phyloP scores from a whole-genome alignment of 2,113 vertebrate species.

The Aleadryas rufinucha region DNA sequence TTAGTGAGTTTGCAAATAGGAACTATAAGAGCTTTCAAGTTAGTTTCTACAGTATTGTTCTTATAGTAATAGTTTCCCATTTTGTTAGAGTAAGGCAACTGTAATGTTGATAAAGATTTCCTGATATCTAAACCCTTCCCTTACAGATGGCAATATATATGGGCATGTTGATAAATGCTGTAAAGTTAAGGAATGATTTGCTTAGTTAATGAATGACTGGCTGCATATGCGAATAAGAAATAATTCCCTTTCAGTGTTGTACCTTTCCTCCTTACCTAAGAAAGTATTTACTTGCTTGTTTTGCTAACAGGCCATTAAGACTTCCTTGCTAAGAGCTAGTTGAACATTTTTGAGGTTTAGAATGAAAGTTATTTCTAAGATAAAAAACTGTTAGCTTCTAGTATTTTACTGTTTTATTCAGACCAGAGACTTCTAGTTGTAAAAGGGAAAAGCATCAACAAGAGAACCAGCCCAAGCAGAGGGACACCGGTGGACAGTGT shows the following conservation, averaged over 20 bases:
- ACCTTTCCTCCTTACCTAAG: not conserved
- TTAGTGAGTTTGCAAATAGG: not conserved
- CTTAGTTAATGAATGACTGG: not conserved
- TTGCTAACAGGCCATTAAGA: not conserved
- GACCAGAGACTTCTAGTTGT: not conserved
- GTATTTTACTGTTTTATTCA: not conserved
- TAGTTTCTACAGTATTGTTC: not conserved
- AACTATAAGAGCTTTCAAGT: not conserved
- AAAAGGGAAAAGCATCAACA: not conserved
- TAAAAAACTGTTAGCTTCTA: not conserved
- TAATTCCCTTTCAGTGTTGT: not conserved
- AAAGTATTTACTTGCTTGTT: not conserved
- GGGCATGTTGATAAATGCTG: not conserved
- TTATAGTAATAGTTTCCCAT: not conserved
- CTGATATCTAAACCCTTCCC: not conserved
- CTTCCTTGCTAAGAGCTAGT: not conserved
- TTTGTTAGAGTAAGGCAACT: not conserved
- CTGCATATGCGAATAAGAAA: not conserved
- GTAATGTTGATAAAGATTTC: not conserved
- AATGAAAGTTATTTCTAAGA: not conserved
- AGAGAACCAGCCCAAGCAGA: not conserved
- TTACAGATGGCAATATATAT: not conserved
- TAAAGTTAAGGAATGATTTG: not conserved
- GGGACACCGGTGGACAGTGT: not conserved
- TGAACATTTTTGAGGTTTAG: not conserved